Percentiles rank a stretch among this genome's conserved stretches.
Evolutionary conservation across 1,140 invertebrate genomes (phyloP).

Genomic region (Calliphora vicina): DNA sequence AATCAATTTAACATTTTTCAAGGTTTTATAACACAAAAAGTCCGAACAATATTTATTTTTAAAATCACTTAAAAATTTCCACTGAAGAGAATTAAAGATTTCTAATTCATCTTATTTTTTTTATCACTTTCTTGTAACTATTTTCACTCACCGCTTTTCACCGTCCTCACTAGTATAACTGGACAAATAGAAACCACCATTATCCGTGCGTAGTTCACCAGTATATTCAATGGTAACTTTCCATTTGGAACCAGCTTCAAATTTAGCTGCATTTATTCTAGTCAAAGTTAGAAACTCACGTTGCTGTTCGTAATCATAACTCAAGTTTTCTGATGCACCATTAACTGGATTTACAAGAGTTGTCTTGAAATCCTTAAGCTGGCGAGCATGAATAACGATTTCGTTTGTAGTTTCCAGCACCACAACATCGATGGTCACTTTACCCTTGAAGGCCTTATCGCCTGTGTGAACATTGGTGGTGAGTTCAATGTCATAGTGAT

Average conservation of each 20-base stretch:
- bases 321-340: not conserved
- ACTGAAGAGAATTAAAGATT: no score
- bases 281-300: constrained; percentile 53
- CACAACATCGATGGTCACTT: constrained; percentile 66
- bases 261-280: constrained; percentile 40
- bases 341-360: constrained; percentile 37
- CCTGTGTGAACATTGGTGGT: constrained; percentile 68
- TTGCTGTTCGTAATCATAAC: constrained; percentile 37
- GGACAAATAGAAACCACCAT: constrained; percentile 82
- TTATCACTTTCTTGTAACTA: not conserved
- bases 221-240: constrained; percentile 65
- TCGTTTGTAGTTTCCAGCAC: constrained; percentile 49
- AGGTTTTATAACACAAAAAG: no score
- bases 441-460: constrained; percentile 66
- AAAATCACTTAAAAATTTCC: no score
- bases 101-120: no score
- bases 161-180: constrained; percentile 69
- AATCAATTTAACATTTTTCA: no score
- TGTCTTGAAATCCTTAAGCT: constrained; percentile 48
- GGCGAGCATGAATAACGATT: constrained; percentile 65
- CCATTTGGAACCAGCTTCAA: constrained; percentile 50
- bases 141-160: constrained; percentile 47
- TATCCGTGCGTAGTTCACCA: constrained; percentile 67
- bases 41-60: no score
- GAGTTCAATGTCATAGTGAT: constrained; percentile 55